These are phyloP conservation scores for Andricus grossulariae DNA, from an alignment of 1,140 invertebrate species.

Conservation along the genomic window DNA sequence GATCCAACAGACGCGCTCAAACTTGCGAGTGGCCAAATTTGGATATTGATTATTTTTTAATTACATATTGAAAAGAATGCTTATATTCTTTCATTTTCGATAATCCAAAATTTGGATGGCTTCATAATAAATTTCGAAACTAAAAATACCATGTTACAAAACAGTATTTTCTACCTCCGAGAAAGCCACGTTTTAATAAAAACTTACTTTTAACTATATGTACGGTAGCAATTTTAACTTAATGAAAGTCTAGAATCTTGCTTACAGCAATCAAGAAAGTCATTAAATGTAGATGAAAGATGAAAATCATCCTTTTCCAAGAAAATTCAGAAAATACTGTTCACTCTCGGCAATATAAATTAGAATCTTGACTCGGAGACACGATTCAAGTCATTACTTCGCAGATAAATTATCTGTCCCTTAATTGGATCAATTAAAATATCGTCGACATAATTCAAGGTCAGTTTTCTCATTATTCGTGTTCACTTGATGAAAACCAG, in stretches of 20 bases:
- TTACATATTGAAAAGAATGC: no score
- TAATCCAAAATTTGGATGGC: no score
- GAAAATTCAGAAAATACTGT: neutral
- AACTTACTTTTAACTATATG: no score
- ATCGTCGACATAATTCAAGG: neutral
- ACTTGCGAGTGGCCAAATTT: no score
- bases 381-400: neutral
- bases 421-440: neutral
- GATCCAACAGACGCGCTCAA: no score
- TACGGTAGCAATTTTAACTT: neutral
- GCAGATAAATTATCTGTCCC: neutral
- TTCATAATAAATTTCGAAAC: no score
- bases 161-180: no score
- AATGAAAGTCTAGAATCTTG: slow-evolving; percentile 4
- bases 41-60: no score
- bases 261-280: neutral
- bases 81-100: no score
- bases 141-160: no score
- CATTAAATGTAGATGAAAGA: neutral
- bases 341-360: neutral
- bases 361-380: neutral
- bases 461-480: slow-evolving; percentile 12
- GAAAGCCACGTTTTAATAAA: no score
- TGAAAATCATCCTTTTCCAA: neutral
- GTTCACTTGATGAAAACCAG: neutral